Evolutionary conservation across 37 sponge, comb jelly and placozoan genomes (phyloP).

Genomic region (Trichoplax adhaerens): DNA sequence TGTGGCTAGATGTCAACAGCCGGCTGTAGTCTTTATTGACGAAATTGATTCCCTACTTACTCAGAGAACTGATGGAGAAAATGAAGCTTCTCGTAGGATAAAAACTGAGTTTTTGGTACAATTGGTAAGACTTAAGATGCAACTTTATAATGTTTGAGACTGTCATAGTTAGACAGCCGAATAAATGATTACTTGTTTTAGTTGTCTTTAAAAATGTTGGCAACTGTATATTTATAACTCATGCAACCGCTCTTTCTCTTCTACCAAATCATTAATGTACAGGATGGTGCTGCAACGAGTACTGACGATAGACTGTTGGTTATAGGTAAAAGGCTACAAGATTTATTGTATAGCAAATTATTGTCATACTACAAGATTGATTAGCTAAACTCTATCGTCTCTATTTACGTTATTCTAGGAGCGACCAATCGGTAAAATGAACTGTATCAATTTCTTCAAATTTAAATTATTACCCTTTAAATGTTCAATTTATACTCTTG

Average conservation of each 20-base stretch:
- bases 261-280: conserved; percentile 1
- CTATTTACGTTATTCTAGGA: conserved; percentile 1
- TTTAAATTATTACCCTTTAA: conserved; percentile 18
- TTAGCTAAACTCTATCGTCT: not conserved
- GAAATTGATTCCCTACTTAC: conserved; percentile 95
- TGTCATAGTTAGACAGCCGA: no score
- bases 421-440: conserved; percentile 47
- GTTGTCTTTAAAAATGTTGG: no score
- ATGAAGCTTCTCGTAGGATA: conserved; percentile 89
- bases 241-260: not conserved
- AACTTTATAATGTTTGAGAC: not conserved
- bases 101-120: conserved; percentile 98
- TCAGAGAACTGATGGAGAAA: conserved; percentile 83
- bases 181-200: no score
- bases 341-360: no score
- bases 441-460: not conserved
- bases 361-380: not conserved
- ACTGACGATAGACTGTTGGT: conserved; percentile 65
- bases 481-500: no score
- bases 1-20: conserved; percentile 83
- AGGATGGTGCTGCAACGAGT: conserved; percentile 79
- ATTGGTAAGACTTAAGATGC: conserved; percentile 25
- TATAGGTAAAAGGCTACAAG: conserved; percentile 24
- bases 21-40: conserved; percentile 98
- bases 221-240: not conserved